Percentiles rank a stretch among this genome's conserved stretches.
These are phyloP conservation scores for Cyprinus carpio DNA, from an alignment of 2,113 vertebrate species.

Conservation along the genomic window DNA sequence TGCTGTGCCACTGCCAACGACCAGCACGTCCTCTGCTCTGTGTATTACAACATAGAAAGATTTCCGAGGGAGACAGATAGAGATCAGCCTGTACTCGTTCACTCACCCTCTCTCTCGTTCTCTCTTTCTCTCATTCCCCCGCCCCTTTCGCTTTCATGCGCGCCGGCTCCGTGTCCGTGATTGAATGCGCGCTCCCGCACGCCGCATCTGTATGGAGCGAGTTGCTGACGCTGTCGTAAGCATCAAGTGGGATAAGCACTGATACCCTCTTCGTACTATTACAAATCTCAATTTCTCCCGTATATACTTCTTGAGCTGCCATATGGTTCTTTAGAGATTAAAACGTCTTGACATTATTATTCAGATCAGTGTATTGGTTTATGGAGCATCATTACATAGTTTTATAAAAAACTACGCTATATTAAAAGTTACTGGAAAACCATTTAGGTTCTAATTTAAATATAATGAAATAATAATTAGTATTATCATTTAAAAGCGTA, in stretches of 20 bases:
- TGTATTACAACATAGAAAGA: constrained; percentile 34
- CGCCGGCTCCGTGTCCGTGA: background rate
- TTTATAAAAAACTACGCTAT: background rate
- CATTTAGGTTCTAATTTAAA: background rate
- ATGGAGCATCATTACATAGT: background rate
- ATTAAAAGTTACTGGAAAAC: background rate
- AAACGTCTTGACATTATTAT: background rate
- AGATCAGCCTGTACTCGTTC: constrained; percentile 25
- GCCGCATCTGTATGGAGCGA: constrained; percentile 6
- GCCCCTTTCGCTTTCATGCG: background rate
- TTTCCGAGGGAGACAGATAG: constrained; percentile 40
- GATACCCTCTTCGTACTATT: background rate
- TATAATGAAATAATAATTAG: too few species aligned
- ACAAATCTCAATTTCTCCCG: background rate
- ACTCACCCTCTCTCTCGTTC: constrained; percentile 26
- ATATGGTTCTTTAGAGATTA: background rate
- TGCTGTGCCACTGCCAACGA: constrained; percentile 13
- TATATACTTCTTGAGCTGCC: background rate
- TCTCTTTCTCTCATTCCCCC: background rate
- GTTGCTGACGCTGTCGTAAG: background rate
- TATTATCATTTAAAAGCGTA: background rate
- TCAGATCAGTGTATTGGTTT: background rate
- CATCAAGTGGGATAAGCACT: constrained; percentile 2
- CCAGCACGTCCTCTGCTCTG: constrained; percentile 18
- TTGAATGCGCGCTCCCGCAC: constrained; percentile 11